phyloP scores from a whole-genome alignment of 92 coral and sea anemone species.

The Pocillopora meandrina region DNA sequence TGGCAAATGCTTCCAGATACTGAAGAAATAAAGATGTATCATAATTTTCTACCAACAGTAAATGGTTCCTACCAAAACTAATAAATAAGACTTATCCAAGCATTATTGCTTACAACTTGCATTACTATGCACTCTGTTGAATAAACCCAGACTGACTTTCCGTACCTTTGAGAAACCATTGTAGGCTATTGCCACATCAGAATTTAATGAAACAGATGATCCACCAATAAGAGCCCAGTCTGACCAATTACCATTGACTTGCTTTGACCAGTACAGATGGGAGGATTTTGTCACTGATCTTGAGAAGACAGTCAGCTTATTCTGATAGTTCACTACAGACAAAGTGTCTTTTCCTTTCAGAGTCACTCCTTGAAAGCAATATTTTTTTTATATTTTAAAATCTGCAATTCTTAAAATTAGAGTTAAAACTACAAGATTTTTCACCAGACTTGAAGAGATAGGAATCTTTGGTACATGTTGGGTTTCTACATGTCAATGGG shows the following conservation, averaged over 20 bases:
- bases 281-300: slow-evolving; percentile 80
- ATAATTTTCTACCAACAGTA: background rate
- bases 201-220: slow-evolving; percentile 66
- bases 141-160: background rate
- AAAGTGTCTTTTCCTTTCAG: slow-evolving; percentile 74
- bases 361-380: slow-evolving; percentile 49
- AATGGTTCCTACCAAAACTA: background rate
- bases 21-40: background rate
- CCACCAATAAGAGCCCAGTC: slow-evolving; percentile 91
- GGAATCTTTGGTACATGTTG: too few species aligned
- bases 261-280: slow-evolving; percentile 77
- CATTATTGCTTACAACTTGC: background rate
- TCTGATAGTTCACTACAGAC: slow-evolving; percentile 65
- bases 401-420: too few species aligned
- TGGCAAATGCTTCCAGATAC: slow-evolving; percentile 91
- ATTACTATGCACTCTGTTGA: background rate
- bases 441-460: too few species aligned
- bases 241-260: slow-evolving; percentile 70
- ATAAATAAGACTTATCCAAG: background rate
- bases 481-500: too few species aligned
- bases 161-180: slow-evolving; percentile 82
- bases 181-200: slow-evolving; percentile 81
- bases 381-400: background rate
- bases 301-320: slow-evolving; percentile 70
- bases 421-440: too few species aligned